Conservation (phyloP, 2,797 vertebrate genomes). For the Aeoliscus strigatus region DNA sequence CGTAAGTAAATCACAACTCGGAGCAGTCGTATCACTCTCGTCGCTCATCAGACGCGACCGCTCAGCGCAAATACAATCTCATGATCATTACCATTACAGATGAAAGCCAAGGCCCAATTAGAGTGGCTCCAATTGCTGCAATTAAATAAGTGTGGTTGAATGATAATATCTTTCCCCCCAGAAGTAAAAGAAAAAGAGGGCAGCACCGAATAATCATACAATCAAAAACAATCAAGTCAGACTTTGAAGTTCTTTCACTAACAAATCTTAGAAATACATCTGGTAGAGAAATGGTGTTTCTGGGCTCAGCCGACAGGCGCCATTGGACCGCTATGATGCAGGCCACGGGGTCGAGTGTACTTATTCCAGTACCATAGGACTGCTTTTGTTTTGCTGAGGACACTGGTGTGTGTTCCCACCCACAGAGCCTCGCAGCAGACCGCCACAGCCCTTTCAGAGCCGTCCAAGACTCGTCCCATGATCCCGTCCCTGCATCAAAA, state of each 20-base stretch:
- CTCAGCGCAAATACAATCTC: conserved; percentile 75
- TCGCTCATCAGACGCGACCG: conserved; percentile 67
- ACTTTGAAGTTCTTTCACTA: conserved; percentile 76
- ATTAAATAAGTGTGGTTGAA: conserved; percentile 85
- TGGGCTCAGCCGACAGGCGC: conserved; percentile 71
- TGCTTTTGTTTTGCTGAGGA: conserved; percentile 62
- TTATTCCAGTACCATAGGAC: conserved; percentile 46
- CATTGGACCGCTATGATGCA: conserved; percentile 62
- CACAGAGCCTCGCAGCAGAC: conserved; percentile 57
- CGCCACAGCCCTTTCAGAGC: conserved; percentile 56
- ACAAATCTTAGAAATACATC: conserved; percentile 77
- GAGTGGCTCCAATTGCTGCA: conserved; percentile 81
- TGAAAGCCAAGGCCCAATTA: conserved; percentile 79
- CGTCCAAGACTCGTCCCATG: conserved; percentile 60
- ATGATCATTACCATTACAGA: conserved; percentile 82
- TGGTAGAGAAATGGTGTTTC: conserved; percentile 70
- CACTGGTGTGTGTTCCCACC: conserved; percentile 69
- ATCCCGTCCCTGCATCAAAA: conserved; percentile 68
- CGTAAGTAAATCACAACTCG: conserved; percentile 16
- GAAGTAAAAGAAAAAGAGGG: conserved; percentile 76
- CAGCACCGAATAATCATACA: conserved; percentile 80
- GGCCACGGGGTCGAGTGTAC: conserved; percentile 58
- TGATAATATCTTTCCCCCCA: conserved; percentile 81
- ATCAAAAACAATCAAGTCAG: conserved; percentile 78
- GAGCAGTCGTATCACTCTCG: conserved; percentile 40